phyloP scores from a whole-genome alignment of 1,140 invertebrate species.

The Rhizoglyphus robini region DNA sequence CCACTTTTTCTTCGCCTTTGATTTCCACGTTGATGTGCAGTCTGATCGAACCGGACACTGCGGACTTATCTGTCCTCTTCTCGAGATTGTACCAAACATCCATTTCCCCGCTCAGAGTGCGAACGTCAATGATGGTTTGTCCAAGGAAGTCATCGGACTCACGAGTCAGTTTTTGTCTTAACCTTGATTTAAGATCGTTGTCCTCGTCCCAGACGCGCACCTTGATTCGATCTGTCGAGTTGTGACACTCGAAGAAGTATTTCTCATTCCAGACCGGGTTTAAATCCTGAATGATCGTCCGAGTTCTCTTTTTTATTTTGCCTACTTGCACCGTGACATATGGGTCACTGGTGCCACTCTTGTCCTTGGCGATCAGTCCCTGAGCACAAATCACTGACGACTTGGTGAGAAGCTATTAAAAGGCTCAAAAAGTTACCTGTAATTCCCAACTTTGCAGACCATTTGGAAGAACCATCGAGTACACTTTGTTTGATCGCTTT shows the following conservation, averaged over 20 bases:
- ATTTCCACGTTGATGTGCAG: conserved; percentile 99
- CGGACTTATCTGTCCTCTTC: conserved; percentile 97
- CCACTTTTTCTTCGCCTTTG: conserved; percentile 98
- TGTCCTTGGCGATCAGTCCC: conserved; percentile 98
- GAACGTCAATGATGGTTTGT: conserved; percentile 96
- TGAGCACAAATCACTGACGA: conserved; percentile 94
- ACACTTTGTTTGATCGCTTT: conserved; percentile 95
- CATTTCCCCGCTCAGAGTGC: conserved; percentile 96
- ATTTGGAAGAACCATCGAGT: conserved; percentile 98
- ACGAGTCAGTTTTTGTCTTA: conserved; percentile 86
- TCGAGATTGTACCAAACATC: conserved; percentile 94
- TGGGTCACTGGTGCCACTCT: conserved; percentile 97
- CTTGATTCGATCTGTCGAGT: conserved; percentile 98
- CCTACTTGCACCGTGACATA: conserved; percentile 99
- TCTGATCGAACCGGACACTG: conserved; percentile 94
- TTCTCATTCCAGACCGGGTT: conserved; percentile 99
- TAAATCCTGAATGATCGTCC: conserved; percentile 96
- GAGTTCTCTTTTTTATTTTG: conserved; percentile 95
- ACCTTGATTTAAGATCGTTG: conserved; percentile 95
- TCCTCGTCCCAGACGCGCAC: conserved; percentile 99
- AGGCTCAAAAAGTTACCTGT: conserved; percentile 71
- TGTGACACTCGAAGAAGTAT: conserved; percentile 99
- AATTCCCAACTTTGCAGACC: conserved; percentile 99
- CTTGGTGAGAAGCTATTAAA: too few relatives aligned
- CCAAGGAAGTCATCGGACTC: conserved; percentile 98